These are phyloP conservation scores for Cecidostiba fungosa DNA, from an alignment of 2,888 invertebrate species.

Conservation along the genomic window DNA sequence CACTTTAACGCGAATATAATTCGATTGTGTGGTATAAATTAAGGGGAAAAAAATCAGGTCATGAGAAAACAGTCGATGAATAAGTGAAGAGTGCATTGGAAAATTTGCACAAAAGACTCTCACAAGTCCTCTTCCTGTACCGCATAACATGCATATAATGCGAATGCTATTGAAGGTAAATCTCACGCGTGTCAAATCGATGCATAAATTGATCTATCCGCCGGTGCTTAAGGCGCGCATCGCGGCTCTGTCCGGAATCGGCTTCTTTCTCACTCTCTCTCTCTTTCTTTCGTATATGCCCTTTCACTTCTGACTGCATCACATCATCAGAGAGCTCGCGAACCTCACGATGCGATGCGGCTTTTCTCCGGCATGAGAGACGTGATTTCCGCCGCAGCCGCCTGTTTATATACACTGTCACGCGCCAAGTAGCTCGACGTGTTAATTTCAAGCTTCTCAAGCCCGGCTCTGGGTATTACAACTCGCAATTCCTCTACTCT, in stretches of 20 bases:
- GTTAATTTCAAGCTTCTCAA: conserved; percentile 53
- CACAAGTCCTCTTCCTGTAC: neutral
- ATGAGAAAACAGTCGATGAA: neutral
- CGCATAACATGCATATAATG: conserved; percentile 12
- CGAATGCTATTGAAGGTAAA: neutral
- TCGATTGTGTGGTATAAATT: conserved; percentile 8
- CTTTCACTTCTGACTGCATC: conserved; percentile 41
- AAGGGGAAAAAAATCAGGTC: neutral
- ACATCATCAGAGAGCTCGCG: neutral
- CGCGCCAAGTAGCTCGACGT: conserved; percentile 56
- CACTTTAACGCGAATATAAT: neutral
- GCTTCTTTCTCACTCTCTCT: neutral
- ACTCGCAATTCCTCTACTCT: conserved; percentile 22
- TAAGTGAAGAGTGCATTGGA: too few species aligned
- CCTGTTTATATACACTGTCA: conserved; percentile 34
- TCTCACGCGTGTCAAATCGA: conserved; percentile 38
- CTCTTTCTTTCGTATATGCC: neutral
- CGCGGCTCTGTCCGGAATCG: neutral
- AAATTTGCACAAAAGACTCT: neutral
- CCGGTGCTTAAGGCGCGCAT: neutral
- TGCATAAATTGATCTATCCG: conserved; percentile 51
- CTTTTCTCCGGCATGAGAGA: conserved; percentile 16
- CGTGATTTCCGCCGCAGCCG: conserved; percentile 37
- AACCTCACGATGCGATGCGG: neutral
- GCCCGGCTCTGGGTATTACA: neutral